Evolutionary conservation across 2,113 vertebrate species (phyloP).

Genomic region (Desmodus rotundus): DNA sequence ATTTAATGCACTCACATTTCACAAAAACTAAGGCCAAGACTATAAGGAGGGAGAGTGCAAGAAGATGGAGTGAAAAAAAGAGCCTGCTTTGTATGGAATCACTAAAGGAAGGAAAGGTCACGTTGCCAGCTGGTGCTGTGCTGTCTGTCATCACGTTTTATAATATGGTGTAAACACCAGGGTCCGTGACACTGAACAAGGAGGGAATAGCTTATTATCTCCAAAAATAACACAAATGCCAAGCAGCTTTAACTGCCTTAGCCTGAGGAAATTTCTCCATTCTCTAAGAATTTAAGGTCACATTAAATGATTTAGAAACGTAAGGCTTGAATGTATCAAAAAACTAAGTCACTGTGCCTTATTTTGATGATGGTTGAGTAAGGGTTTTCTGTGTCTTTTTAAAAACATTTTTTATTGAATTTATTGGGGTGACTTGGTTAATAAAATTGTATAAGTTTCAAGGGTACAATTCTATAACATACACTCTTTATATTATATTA

Average conservation of each 20-base stretch:
- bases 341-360: background rate
- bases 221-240: constrained; percentile 59
- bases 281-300: constrained; percentile 31
- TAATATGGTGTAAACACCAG: constrained; percentile 56
- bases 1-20: background rate
- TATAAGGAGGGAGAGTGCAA: background rate
- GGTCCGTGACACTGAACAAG: constrained; percentile 60
- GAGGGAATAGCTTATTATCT: constrained; percentile 62
- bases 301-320: constrained; percentile 50
- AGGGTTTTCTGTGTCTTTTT: background rate
- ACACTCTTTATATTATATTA: background rate
- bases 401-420: background rate
- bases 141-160: constrained; percentile 60
- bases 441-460: background rate
- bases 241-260: constrained; percentile 39
- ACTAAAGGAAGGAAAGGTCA: constrained; percentile 31
- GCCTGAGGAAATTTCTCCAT: constrained; percentile 34
- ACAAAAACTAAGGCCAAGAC: background rate
- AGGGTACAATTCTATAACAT: background rate
- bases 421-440: background rate
- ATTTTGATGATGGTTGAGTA: background rate
- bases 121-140: constrained; percentile 40
- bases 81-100: background rate
- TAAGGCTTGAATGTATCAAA: background rate
- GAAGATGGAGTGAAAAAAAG: background rate